Evolutionary conservation across 92 coral and sea anemone species (phyloP).

Genomic region (Porites rus): DNA sequence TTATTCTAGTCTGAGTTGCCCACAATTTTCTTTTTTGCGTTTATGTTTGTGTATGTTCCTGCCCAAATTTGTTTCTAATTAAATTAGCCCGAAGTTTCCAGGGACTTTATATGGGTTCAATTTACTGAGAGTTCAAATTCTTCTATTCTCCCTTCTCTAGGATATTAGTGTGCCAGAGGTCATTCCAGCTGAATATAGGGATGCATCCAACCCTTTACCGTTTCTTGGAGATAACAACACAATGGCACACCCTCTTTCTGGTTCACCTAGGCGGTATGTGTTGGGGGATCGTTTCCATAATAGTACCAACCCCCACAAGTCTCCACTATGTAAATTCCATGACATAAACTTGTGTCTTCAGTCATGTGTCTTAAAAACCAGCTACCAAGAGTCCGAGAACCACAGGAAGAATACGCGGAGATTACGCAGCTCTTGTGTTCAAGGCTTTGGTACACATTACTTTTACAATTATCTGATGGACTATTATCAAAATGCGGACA

Average conservation of each 20-base stretch:
- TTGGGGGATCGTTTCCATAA: constrained; percentile 62
- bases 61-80: no score
- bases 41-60: no score
- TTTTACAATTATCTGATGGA: constrained; percentile 63
- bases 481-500: constrained; percentile 54
- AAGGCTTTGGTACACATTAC: constrained; percentile 57
- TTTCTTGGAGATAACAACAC: background rate
- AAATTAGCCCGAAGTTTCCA: no score
- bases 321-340: constrained; percentile 51
- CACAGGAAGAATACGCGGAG: constrained; percentile 53
- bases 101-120: no score
- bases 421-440: constrained; percentile 40
- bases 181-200: constrained; percentile 41
- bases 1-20: no score
- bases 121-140: no score
- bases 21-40: no score
- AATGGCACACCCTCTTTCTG: constrained; percentile 49
- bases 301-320: constrained; percentile 59
- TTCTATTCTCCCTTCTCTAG: background rate
- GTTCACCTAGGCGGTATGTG: constrained; percentile 34
- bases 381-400: constrained; percentile 61
- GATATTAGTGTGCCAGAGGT: constrained; percentile 52
- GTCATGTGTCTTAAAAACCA: constrained; percentile 40
- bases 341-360: constrained; percentile 51
- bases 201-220: constrained; percentile 6